Conservation (phyloP, 2,113 vertebrate species). For the Lathamus discolor region DNA sequence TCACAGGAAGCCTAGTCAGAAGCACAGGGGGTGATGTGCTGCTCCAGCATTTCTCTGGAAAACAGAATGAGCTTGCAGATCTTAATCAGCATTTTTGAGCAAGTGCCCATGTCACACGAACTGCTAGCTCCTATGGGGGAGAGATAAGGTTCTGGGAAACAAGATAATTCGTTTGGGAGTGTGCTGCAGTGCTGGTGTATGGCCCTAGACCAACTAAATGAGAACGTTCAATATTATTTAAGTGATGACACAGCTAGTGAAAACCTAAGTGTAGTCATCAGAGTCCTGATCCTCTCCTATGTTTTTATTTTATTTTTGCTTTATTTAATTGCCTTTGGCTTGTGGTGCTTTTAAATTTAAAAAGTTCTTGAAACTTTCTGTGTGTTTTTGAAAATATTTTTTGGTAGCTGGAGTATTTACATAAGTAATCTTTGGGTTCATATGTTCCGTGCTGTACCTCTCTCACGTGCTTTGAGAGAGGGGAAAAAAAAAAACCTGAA, state of each 20-base stretch:
- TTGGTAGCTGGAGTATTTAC: neutral
- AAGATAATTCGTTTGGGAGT: neutral
- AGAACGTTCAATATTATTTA: accelerated
- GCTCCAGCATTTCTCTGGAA: neutral
- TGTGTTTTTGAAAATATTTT: neutral
- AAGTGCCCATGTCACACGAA: neutral
- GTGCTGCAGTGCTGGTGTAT: neutral
- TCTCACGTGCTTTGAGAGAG: neutral
- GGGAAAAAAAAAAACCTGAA: neutral
- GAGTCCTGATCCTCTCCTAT: neutral
- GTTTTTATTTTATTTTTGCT: neutral
- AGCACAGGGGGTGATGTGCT: neutral
- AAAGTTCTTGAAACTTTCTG: neutral
- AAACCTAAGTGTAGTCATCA: neutral
- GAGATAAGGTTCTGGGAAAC: conserved; percentile 34
- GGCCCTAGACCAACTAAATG: neutral
- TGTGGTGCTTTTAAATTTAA: neutral
- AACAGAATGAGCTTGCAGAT: conserved; percentile 50
- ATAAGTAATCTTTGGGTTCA: neutral
- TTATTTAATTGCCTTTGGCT: neutral
- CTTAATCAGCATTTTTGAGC: conserved; percentile 24
- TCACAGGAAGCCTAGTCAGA: neutral
- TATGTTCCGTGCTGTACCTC: neutral
- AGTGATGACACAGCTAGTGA: neutral
- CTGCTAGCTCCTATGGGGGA: neutral